These are phyloP conservation scores for Achatina immaculata DNA, from an alignment of 1,140 invertebrate species.

Conservation along the genomic window DNA sequence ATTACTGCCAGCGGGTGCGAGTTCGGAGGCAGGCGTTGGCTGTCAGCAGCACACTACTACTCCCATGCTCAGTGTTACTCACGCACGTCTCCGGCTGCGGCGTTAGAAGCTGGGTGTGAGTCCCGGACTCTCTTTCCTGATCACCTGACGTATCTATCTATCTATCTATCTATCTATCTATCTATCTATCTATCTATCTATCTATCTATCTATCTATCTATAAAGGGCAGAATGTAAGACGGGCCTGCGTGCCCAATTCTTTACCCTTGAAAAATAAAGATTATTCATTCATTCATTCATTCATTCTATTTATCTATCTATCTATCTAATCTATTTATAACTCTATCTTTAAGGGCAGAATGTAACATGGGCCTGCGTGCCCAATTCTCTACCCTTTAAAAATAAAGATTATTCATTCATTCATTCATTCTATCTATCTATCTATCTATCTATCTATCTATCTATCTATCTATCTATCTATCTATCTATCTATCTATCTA, in stretches of 20 bases:
- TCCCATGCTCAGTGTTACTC: neutral
- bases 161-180: neutral
- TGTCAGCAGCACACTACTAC: neutral
- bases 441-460: slow-evolving; percentile 1
- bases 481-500: slow-evolving; percentile 15
- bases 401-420: too few species aligned
- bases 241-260: too few species aligned
- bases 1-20: neutral
- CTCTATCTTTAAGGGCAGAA: too few species aligned
- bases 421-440: neutral
- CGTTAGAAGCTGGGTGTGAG: neutral
- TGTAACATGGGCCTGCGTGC: too few species aligned
- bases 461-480: slow-evolving; percentile 6
- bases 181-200: slow-evolving; percentile 11
- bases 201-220: too few species aligned
- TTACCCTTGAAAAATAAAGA: too few species aligned
- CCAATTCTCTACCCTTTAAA: too few species aligned
- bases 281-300: too few species aligned
- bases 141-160: slow-evolving; percentile 7
- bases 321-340: neutral
- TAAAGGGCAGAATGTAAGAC: too few species aligned
- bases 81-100: neutral
- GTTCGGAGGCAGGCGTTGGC: neutral
- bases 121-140: neutral
- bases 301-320: slow-evolving; percentile 7